Evolutionary conservation across 2,113 vertebrate genomes (phyloP).

Genomic region (Stomatorhinus ivindoensis): DNA sequence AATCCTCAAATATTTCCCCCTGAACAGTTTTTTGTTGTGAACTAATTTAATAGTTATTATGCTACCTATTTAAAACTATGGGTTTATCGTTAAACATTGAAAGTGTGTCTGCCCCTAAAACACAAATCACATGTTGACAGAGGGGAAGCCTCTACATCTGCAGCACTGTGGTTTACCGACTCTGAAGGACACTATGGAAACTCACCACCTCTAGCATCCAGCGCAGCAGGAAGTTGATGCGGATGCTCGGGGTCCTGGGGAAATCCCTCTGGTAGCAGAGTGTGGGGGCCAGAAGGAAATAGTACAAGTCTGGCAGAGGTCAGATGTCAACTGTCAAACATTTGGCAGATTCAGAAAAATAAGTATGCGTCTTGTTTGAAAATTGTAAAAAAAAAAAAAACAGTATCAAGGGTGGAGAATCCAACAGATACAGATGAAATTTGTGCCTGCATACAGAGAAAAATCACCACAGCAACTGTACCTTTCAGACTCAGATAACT

Average conservation of each 20-base stretch:
- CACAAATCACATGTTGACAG: not conserved
- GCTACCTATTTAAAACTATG: not conserved
- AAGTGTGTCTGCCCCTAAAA: not conserved
- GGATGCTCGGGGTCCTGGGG: conserved; percentile 24
- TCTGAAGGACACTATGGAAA: not conserved
- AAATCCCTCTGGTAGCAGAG: conserved; percentile 45
- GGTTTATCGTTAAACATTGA: not conserved
- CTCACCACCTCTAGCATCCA: conserved; percentile 45
- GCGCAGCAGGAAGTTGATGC: conserved; percentile 35
- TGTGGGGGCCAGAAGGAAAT: conserved; percentile 44
- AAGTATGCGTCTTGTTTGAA: not conserved
- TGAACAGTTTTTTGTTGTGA: not conserved
- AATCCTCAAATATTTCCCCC: not conserved
- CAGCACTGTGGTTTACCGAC: not conserved
- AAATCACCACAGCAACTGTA: conserved; percentile 9
- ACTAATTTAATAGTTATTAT: not conserved
- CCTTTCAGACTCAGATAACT: conserved; percentile 33
- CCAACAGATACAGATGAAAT: not conserved
- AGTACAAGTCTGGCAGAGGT: conserved; percentile 33
- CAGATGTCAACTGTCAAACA: conserved; percentile 7
- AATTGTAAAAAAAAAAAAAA: not conserved
- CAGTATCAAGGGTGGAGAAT: not conserved
- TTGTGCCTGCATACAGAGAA: not conserved
- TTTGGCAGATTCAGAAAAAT: not conserved
- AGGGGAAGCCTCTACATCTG: not conserved